Evolutionary conservation across 2,797 vertebrate species (phyloP), one percentile per base, ranked within the genome.

Genomic region (Microhierax caerulescens): DNA sequence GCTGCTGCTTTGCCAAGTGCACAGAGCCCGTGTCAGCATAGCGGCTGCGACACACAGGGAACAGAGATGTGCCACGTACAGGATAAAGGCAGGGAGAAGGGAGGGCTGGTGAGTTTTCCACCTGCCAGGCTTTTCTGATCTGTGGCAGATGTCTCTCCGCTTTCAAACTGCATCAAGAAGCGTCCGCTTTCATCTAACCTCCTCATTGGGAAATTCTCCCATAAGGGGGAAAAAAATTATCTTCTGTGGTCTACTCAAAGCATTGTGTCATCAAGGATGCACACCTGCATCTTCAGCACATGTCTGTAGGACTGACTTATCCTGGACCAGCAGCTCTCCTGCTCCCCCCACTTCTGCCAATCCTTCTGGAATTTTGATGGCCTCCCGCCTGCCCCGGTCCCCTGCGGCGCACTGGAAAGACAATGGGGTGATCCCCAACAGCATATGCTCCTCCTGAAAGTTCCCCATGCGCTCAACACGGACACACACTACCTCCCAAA

Each of bases 391-490:
- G 59, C 12, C 19, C 51, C 4, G 8, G 5, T 43, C 14, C 20
- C 37, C 11, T 1, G 10, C 2, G 0, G 4, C 2, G 12, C 50
- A 22, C 24, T 13, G 63, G 47, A 32, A 36, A 37, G 69, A 37
- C 23, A 13, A 5, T 0, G 13, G 65, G 56, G 34, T 20, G 60
- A 39, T 16, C 18, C 39, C 28, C 1, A 1, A 1, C 0, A 5
- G 39, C 1, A 1, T 5, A 6, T 1, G 13, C 6, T 65, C 41
- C 47, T 67, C 61, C 23, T 8, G 51, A 14, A 24, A 45, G 18
- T 17, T 47, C 39, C 43, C 9, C 48, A 25, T 0, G 2, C 21
- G 1, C 47, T 13, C 59, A 43, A 11, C 6, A 8, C 3, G 3
- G 43, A 34, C n/a, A 20, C 4, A 3, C 0, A 1, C 25, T 28